Base-by-base conservation (phyloP, 1,140 invertebrate genomes). In the Neocloeon triangulifer region DNA sequence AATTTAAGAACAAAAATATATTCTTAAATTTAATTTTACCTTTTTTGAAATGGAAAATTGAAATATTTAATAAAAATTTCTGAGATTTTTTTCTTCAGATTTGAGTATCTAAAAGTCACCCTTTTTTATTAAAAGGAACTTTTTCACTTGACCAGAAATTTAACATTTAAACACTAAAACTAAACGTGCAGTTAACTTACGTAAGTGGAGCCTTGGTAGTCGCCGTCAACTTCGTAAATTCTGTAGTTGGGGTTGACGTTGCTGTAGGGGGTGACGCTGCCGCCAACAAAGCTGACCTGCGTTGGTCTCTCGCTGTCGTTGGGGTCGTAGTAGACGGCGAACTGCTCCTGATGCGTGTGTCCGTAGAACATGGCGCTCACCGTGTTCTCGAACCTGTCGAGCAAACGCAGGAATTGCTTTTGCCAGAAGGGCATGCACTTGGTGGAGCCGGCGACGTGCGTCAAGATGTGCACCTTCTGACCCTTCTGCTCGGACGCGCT, bases 241-340 rank as follows among this genome's bases (percentile, higher is more conserved):
- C 72, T 66, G 44, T 81, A 91, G 32, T 79, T 81, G 6, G 80
- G 69, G 55, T 88, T 88, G 33, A 76, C 61, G 35, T 66, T 44
- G 0, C 52, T 43, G 30, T 54, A 73, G 1, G 65, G 43, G 2
- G 78, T 81, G 2, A 76, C 48, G 41, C 72, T 73, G n/a, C 78
- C 79, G 1, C 65, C 70, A 3, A 86, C 59, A 32, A 58, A 64
- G 0, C 68, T 61, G 0, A 75, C 46, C 35, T 56, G 41, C 0
- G 43, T 46, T 10, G 50, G 49, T 17, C 64, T 50, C 2, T 56
- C 41, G 5, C 40, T 41, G n/a, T n/a, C n/a, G n/a, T n/a, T n/a
- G n/a, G n/a, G n/a, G 33, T 52, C 54, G 41, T 73, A 76, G 49
- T 66, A 69, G 19, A 84, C 50, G 25, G 62, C 58, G 32, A 80